These are phyloP conservation scores for Pseudopipra pipra DNA, from an alignment of 2,113 vertebrate genomes.

Conservation along the genomic window DNA sequence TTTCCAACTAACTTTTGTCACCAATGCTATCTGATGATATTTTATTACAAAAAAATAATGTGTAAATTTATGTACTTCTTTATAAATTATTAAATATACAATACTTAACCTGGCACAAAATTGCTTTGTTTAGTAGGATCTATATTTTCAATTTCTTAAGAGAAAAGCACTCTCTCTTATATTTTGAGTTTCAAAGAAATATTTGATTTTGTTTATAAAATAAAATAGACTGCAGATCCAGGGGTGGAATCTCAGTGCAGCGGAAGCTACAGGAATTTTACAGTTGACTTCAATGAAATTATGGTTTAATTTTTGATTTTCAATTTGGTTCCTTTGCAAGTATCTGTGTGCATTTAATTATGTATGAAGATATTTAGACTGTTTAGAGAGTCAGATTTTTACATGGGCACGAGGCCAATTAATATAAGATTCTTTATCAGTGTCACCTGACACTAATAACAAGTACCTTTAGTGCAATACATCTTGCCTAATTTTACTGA, in stretches of 20 bases:
- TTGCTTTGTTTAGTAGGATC: not conserved
- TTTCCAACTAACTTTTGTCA: not conserved
- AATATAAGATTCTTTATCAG: not conserved
- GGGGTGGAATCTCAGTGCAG: not conserved
- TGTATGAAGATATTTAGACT: not conserved
- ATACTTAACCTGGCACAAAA: not conserved
- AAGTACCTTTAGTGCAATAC: not conserved
- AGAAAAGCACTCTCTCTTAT: not conserved
- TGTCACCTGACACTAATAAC: not conserved
- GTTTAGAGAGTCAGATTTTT: not conserved
- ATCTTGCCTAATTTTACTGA: not conserved
- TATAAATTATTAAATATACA: not conserved
- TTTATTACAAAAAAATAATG: not conserved
- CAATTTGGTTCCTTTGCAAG: not conserved
- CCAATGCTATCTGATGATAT: fast-evolving
- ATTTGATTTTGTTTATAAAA: not conserved
- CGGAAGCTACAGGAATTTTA: not conserved
- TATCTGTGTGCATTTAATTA: not conserved
- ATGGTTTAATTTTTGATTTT: not conserved
- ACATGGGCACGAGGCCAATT: not conserved
- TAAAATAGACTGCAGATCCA: not conserved
- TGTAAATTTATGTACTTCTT: not conserved
- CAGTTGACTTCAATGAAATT: not conserved
- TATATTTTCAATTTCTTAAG: not conserved
- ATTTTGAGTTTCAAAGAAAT: not conserved